phyloP scores from a whole-genome alignment of 2,113 vertebrate genomes.

The Aphelocoma coerulescens region DNA sequence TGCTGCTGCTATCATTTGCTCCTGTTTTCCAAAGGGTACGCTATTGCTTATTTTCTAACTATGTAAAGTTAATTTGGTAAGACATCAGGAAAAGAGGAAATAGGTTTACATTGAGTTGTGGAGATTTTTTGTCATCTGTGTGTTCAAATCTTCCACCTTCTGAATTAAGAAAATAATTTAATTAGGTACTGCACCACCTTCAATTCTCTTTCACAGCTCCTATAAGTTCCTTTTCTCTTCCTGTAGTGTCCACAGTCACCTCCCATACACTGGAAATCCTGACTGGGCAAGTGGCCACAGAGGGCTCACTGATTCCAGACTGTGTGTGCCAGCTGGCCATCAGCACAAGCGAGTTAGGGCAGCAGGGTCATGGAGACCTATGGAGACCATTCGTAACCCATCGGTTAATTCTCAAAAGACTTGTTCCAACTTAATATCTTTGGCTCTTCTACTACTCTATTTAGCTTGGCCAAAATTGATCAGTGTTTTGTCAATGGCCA shows the following conservation, averaged over 20 bases:
- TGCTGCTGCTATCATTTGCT: background rate
- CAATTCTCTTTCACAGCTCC: background rate
- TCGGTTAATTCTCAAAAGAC: background rate
- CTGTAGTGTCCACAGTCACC: background rate
- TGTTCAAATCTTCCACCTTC: background rate
- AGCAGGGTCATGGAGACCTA: background rate
- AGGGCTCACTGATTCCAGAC: background rate
- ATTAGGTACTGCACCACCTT: background rate
- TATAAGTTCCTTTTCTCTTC: background rate
- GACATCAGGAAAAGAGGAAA: background rate
- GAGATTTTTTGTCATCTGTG: background rate
- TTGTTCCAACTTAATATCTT: background rate
- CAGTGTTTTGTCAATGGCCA: background rate
- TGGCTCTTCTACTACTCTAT: background rate
- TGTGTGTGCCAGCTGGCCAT: background rate
- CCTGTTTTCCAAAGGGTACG: background rate
- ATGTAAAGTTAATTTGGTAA: background rate
- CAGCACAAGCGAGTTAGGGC: background rate
- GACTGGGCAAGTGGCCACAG: background rate
- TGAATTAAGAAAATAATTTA: background rate
- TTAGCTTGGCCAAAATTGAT: background rate
- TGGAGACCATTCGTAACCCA: accelerated
- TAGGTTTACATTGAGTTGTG: background rate
- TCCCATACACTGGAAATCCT: background rate
- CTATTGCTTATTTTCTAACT: background rate